Base-by-base conservation (phyloP, 2,113 vertebrate species). In the Anarhynchus alexandrinus region DNA sequence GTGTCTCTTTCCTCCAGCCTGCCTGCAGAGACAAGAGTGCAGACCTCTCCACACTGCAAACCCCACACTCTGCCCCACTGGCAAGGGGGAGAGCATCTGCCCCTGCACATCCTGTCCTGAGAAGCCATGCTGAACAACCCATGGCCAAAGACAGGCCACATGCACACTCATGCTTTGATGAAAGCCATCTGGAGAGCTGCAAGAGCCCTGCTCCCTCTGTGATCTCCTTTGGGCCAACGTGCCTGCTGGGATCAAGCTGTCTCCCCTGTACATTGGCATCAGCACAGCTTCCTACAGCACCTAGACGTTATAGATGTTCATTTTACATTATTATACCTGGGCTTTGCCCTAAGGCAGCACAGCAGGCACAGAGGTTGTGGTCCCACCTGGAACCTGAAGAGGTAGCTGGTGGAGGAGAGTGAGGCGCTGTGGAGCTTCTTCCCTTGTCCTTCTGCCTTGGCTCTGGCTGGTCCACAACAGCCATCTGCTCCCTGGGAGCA, bases 131-230 rank as follows among this genome's bases (percentile, higher is more conserved):
- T 64, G 55, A 70, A 34, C 36, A 19, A 15, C 65, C 45, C 22
- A 2, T 5, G 0, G 15, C 40, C 0, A 1, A n/a, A 67, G 45
- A 9, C 20, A 45, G 57, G 27, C 12, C 29, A n/a, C 0, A 0
- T 25, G 12, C 30, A 6, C 5, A 43, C 43, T 71, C 20, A 5
- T 22, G 38, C 57, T 65, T 51, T 51, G 43, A 30, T 27, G 36
- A 30, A 69, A 57, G 14, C 18, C 10, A 21, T 11, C n/a, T 34
- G 22, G 55, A 76, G 55, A 38, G 20, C 55, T 62, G 21, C 0
- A 1, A 62, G 66, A 67, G 20, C 42, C 9, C 32, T 67, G 13
- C 52, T 66, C 45, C 18, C 9, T 47, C 86, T 49, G 6, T 32
- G 69, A 34, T 15, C 19, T 51, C 18, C n/a, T 66, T 49, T 1